Conservation (phyloP, 1,140 invertebrate species). For the Bactericera cockerelli region DNA sequence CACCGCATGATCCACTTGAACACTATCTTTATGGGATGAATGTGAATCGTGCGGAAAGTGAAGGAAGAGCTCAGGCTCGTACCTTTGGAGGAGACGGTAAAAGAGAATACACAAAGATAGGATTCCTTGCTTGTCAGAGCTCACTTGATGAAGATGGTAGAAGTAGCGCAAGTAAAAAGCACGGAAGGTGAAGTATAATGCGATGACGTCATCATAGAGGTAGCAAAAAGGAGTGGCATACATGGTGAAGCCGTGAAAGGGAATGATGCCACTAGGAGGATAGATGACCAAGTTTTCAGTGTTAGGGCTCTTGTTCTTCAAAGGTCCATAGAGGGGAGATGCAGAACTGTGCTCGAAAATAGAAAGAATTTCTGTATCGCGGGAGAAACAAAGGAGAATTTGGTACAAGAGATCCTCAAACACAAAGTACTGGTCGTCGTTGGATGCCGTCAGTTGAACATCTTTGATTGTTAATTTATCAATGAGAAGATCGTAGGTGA, state of each 20-base stretch:
- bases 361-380: slow-evolving; percentile 64
- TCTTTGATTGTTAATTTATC: slow-evolving; percentile 92
- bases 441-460: slow-evolving; percentile 85
- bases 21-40: slow-evolving; percentile 77
- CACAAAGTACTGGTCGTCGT: slow-evolving; percentile 96
- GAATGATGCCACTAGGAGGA: slow-evolving; percentile 86
- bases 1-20: slow-evolving; percentile 93
- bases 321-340: slow-evolving; percentile 39
- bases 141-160: slow-evolving; percentile 78
- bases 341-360: slow-evolving; percentile 40
- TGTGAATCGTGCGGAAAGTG: slow-evolving; percentile 73
- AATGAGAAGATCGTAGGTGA: slow-evolving; percentile 80
- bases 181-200: slow-evolving; percentile 77
- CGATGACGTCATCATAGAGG: slow-evolving; percentile 71
- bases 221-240: slow-evolving; percentile 92
- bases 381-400: slow-evolving; percentile 85
- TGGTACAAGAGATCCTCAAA: slow-evolving; percentile 93
- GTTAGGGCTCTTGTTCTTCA: slow-evolving; percentile 54
- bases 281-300: slow-evolving; percentile 57
- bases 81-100: slow-evolving; percentile 76
- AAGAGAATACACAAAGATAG: slow-evolving; percentile 68
- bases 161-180: slow-evolving; percentile 85
- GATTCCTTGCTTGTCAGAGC: slow-evolving; percentile 74
- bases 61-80: slow-evolving; percentile 76
- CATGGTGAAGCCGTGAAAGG: slow-evolving; percentile 95